Percentiles rank a stretch among this genome's conserved stretches.
Conservation (phyloP, 1,140 invertebrate species). For the Hylaeus volcanicus region DNA sequence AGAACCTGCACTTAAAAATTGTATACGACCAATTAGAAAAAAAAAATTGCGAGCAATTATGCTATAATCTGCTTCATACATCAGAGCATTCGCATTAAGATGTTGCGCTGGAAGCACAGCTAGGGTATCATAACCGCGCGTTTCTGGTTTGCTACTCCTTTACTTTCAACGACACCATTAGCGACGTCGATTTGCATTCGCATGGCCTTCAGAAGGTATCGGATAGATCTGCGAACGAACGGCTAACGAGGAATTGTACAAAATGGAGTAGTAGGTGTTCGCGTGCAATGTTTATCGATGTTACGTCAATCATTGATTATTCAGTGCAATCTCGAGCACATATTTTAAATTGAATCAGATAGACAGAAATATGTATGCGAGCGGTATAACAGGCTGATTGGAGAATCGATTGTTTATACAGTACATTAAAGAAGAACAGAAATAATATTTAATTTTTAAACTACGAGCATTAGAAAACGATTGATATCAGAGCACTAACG, state of each 20-base stretch:
- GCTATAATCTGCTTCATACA: no score
- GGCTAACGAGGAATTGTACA: not conserved
- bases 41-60: no score
- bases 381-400: not conserved
- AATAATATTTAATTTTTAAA: no score
- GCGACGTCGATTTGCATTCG: constrained; percentile 5
- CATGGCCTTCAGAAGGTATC: not conserved
- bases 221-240: not conserved
- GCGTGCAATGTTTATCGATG: constrained; percentile 1
- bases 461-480: no score
- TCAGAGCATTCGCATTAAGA: not conserved
- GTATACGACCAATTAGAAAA: no score
- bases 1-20: no score
- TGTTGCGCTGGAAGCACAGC: not conserved
- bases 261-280: not conserved
- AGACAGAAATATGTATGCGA: not conserved
- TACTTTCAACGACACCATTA: constrained; percentile 5
- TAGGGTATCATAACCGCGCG: not conserved
- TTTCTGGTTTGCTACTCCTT: not conserved
- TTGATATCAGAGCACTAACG: no score
- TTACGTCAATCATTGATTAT: constrained; percentile 34
- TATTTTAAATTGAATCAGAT: not conserved
- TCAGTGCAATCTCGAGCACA: not conserved
- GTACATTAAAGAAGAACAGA: no score
- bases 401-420: no score